Conservation (phyloP, 2,113 vertebrate species). For the Mystacornis crossleyi region DNA sequence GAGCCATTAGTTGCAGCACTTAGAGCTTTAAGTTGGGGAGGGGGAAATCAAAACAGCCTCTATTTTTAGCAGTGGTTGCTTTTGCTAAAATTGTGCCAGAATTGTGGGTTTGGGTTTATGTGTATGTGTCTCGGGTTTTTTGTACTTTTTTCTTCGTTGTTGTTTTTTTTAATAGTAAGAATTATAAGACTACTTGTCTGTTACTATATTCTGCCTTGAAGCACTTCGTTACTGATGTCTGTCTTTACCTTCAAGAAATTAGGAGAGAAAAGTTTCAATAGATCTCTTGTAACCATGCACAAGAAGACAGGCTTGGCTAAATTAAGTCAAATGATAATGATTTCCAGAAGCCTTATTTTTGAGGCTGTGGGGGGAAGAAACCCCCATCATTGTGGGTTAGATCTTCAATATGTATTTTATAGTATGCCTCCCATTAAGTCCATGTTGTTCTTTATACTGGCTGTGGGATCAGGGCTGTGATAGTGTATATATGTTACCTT, state of each 20-base stretch:
- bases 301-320: neutral
- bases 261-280: neutral
- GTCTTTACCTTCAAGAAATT: neutral
- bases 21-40: neutral
- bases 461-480: neutral
- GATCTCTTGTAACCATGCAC: neutral
- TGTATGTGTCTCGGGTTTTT: neutral
- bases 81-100: neutral
- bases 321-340: neutral
- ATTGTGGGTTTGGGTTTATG: neutral
- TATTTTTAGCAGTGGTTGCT: neutral
- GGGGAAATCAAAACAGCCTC: neutral
- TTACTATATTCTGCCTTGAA: neutral
- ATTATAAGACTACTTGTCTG: neutral
- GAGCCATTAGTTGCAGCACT: neutral
- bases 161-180: neutral
- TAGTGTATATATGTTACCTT: neutral
- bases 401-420: neutral
- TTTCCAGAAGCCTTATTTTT: neutral
- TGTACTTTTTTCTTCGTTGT: neutral
- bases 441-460: neutral
- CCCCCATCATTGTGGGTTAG: neutral
- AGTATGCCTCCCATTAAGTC: neutral
- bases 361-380: fast-evolving
- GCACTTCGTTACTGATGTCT: neutral